Percentiles rank a stretch among this genome's conserved stretches.
These are phyloP conservation scores for Papilio polytes DNA, from an alignment of 1,140 invertebrate species.

Conservation along the genomic window DNA sequence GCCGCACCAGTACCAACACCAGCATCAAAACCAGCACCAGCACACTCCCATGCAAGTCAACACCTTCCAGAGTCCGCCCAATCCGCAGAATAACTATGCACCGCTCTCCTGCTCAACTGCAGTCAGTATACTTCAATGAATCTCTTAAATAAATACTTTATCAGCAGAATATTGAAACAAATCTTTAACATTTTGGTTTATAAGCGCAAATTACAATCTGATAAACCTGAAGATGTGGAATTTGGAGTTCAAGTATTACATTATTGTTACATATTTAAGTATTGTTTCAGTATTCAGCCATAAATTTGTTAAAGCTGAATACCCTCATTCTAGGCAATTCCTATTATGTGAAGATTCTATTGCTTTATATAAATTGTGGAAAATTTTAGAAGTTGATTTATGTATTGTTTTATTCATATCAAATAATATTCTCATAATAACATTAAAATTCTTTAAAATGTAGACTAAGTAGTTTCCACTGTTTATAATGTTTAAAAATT, in stretches of 20 bases:
- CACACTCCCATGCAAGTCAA: slow-evolving; percentile 62
- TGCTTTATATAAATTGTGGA: neutral
- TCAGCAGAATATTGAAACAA: no score
- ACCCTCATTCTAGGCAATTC: neutral
- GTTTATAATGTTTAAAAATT: neutral
- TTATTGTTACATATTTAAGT: no score
- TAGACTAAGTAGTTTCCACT: neutral
- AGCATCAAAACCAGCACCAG: slow-evolving; percentile 16
- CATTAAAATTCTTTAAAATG: neutral
- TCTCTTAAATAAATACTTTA: neutral
- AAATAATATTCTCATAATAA: neutral
- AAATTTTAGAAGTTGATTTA: neutral
- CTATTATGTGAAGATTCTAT: neutral
- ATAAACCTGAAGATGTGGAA: no score
- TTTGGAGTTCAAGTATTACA: no score
- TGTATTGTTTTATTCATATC: neutral
- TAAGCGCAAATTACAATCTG: no score
- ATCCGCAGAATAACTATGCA: slow-evolving; percentile 70
- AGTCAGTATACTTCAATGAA: slow-evolving; percentile 54
- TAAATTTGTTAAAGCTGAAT: neutral
- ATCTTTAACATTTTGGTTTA: no score
- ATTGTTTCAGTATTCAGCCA: no score
- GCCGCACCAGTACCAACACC: slow-evolving; percentile 41
- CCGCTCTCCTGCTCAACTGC: slow-evolving; percentile 76
- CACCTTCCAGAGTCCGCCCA: slow-evolving; percentile 63